Conservation (phyloP, 1,140 invertebrate genomes). For the Cotesia glomerata region DNA sequence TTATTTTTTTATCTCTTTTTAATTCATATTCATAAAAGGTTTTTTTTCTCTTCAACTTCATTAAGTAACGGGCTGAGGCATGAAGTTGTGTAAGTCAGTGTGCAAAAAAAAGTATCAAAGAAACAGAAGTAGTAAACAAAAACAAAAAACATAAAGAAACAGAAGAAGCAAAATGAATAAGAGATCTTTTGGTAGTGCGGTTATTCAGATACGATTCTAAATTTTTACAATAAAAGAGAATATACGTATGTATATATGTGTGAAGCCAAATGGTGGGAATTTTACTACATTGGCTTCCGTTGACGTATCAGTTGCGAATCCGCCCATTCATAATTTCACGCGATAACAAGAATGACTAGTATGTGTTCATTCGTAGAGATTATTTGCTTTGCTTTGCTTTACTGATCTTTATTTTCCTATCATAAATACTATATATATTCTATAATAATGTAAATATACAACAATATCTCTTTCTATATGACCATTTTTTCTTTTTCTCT, state of each 20-base stretch:
- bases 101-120: neutral
- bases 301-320: constrained; percentile 35
- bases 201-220: constrained; percentile 2
- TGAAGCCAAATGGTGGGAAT: constrained; percentile 18
- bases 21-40: neutral
- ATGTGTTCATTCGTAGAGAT: neutral
- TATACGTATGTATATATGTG: constrained; percentile 13
- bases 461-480: neutral
- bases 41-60: neutral
- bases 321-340: constrained; percentile 46
- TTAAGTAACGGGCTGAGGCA: neutral
- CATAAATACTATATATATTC: too few species aligned
- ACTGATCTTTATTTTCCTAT: too few species aligned
- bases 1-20: neutral
- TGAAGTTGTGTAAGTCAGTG: neutral
- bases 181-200: neutral
- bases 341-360: constrained; percentile 34
- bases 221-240: neutral
- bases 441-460: too few species aligned
- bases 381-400: neutral
- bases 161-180: neutral
- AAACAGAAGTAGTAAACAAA: neutral
- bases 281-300: constrained; percentile 38
- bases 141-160: neutral
- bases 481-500: neutral